Evolutionary conservation across 2,797 vertebrate species (phyloP), one percentile per base, ranked within the genome.

Genomic region (Carapus acus): DNA sequence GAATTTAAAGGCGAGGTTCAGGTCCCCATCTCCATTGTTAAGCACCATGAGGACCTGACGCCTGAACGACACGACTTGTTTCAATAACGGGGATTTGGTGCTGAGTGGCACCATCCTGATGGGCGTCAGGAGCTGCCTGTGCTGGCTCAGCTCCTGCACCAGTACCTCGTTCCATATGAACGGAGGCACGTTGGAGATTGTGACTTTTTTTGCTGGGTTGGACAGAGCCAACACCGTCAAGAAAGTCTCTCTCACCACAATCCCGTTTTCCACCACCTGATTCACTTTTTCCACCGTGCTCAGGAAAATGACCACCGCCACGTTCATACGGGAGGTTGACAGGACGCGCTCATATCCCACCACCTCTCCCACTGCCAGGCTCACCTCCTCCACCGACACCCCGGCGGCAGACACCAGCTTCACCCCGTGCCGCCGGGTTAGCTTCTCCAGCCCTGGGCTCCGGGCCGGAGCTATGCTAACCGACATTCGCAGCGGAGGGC

Each of bases 271-370:
- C 9, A 48, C 13, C 7, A 34, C 12, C 14, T 14, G 13, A 3
- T 36, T 48, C 6, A 15, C 44, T 15, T 33, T 19, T 2, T 47
- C 29, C 3, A 20, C 2, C 14, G 3, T 15, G 8, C 34, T 31
- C 6, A 48, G 6, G 34, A 44, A 44, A 9, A 44, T 11, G 6
- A 49, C 20, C 33, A 23, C 44, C 13, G 29, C 16, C 14, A 1
- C 31, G 7, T 49, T 49, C 19, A 49, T 49, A 4, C 46, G 7
- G 2, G 19, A 18, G 22, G 46, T 20, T 9, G 47, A 49, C n/a
- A 16, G 22, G n/a, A 49, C 14, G 20, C 19, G n/a, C 29, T 8
- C 37, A 20, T 22, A 8, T 4, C 46, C 31, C 7, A 48, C 29
- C 8, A 36, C 13, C 4, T 48, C 33, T n/a, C 31, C 46, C 15